These are phyloP conservation scores for Arrhamphus sclerolepis DNA, from an alignment of 2,797 vertebrate genomes.

Conservation along the genomic window DNA sequence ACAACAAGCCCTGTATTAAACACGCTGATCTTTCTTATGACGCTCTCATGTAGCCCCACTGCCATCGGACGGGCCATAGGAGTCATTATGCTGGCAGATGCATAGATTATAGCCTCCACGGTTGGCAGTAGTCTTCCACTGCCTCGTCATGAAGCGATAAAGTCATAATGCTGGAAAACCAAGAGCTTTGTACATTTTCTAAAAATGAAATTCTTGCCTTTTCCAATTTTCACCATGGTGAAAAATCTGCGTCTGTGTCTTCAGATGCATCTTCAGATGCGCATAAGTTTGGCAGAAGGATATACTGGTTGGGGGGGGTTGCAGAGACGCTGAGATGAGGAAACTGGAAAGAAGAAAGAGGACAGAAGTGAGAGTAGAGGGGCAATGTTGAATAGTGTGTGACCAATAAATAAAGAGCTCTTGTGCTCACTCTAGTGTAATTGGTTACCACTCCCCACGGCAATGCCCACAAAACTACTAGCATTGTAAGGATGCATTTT, in stretches of 20 bases:
- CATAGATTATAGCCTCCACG: slow-evolving; percentile 36
- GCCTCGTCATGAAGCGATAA: slow-evolving; percentile 26
- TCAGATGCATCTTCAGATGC: slow-evolving; percentile 39
- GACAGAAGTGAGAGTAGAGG: slow-evolving; percentile 33
- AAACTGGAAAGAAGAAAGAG: slow-evolving; percentile 54
- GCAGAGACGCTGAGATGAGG: slow-evolving; percentile 32
- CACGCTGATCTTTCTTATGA: slow-evolving; percentile 43
- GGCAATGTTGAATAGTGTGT: slow-evolving; percentile 49
- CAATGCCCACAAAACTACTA: slow-evolving; percentile 64
- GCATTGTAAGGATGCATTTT: slow-evolving; percentile 56
- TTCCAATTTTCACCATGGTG: slow-evolving; percentile 15
- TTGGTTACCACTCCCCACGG: slow-evolving; percentile 71
- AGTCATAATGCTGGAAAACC: slow-evolving; percentile 29
- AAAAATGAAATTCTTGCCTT: slow-evolving; percentile 9
- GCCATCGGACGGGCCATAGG: slow-evolving; percentile 42
- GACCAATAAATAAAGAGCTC: slow-evolving; percentile 73
- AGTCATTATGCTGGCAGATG: slow-evolving; percentile 55
- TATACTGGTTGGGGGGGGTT: no score
- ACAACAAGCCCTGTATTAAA: slow-evolving; percentile 53
- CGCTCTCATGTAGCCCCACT: slow-evolving; percentile 44
- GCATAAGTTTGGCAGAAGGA: no score
- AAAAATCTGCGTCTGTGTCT: slow-evolving; percentile 16
- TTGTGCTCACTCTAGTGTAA: slow-evolving; percentile 59
- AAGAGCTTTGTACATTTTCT: slow-evolving; percentile 31
- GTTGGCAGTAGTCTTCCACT: slow-evolving; percentile 41